These are phyloP conservation scores for Lepilemur ruficaudatus DNA, from an alignment of 2,797 vertebrate species.

Conservation along the genomic window DNA sequence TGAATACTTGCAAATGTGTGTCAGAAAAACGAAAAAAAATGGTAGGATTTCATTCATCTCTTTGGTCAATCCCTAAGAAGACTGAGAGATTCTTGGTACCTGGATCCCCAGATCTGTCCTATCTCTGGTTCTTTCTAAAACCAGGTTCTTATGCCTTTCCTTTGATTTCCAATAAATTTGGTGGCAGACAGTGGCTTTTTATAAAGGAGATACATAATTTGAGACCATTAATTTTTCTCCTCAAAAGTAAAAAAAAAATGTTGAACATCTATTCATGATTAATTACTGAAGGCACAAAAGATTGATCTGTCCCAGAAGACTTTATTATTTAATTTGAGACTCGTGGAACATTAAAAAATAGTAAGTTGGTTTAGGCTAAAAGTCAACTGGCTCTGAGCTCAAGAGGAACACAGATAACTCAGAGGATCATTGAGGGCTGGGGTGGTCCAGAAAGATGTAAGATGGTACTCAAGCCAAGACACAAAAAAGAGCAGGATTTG, in stretches of 20 bases:
- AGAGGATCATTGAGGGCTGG: not conserved
- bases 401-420: not conserved
- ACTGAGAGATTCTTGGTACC: not conserved
- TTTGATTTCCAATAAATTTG: constrained; percentile 12
- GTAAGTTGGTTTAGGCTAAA: not conserved
- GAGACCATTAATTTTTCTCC: not conserved
- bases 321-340: not conserved
- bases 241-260: not conserved
- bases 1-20: not conserved
- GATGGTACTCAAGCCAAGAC: not conserved
- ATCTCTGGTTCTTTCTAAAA: not conserved
- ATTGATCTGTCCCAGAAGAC: not conserved
- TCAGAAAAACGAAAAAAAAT: not conserved
- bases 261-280: not conserved
- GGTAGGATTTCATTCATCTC: not conserved
- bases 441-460: not conserved
- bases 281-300: not conserved
- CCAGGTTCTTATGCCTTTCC: not conserved
- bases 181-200: not conserved
- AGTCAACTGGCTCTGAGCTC: not conserved
- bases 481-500: not conserved
- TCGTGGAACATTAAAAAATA: not conserved
- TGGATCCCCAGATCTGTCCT: not conserved
- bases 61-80: not conserved
- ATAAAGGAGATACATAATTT: not conserved